Percentiles rank a stretch among this genome's conserved stretches.
These are phyloP conservation scores for Naja naja DNA, from an alignment of 2,113 vertebrate genomes.

Conservation along the genomic window DNA sequence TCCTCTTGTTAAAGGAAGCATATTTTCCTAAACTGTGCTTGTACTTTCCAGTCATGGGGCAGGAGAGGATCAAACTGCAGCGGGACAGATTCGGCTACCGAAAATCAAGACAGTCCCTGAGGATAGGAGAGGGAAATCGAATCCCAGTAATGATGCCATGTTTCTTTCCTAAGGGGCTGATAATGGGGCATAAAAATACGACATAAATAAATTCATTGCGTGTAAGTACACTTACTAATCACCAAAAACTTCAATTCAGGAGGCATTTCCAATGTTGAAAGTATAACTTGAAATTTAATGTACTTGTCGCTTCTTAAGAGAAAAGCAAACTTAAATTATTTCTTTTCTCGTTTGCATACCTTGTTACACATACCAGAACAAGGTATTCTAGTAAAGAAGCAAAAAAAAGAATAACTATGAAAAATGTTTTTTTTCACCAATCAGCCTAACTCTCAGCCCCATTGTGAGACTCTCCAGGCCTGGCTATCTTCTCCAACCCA, in stretches of 20 bases:
- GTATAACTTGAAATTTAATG: not conserved
- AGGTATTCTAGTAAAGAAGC: not conserved
- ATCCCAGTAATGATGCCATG: slow-evolving; percentile 3
- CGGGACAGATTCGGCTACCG: not conserved
- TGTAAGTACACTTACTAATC: not conserved
- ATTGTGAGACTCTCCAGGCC: not conserved
- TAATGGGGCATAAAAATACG: not conserved
- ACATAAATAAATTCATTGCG: not conserved
- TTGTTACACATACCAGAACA: not conserved
- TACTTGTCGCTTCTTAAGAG: not conserved
- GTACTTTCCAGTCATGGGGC: not conserved
- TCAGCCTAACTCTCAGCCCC: not conserved
- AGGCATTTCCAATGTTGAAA: not conserved
- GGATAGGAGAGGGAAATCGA: not conserved
- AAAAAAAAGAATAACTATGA: not conserved
- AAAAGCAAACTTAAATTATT: not conserved
- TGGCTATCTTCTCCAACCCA: not conserved
- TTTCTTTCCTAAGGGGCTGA: slow-evolving; percentile 25
- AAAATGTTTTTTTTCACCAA: not conserved
- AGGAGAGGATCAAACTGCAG: not conserved
- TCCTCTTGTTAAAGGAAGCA: not conserved
- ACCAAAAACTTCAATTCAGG: not conserved
- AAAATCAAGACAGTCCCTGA: not conserved
- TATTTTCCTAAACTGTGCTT: not conserved
- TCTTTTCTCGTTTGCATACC: not conserved